A percentile compares a stretch with the other conserved stretches of the same genome.
Conservation (phyloP, 2,797 vertebrate genomes). For the Sebastes kiyomatsui region DNA sequence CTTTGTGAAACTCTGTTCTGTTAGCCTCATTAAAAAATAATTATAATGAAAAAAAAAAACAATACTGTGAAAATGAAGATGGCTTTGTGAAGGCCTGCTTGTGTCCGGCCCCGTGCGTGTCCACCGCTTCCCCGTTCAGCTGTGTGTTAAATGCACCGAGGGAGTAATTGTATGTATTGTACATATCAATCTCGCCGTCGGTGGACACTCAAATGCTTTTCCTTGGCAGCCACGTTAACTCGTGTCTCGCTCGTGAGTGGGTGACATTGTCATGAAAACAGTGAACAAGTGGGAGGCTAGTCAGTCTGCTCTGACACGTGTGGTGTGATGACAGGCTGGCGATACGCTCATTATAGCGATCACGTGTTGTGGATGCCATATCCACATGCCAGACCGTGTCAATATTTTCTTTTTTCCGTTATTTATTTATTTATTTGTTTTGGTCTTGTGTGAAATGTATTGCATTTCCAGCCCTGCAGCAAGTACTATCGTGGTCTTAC, state of each 20-base stretch:
- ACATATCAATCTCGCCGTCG: neutral
- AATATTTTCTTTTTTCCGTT: conserved; percentile 5
- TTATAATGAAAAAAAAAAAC: conserved; percentile 15
- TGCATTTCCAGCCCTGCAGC: neutral
- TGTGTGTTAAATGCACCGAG: neutral
- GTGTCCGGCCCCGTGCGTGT: neutral
- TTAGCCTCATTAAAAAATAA: conserved; percentile 50
- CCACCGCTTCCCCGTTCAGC: neutral
- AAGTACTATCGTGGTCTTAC: neutral
- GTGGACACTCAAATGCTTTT: neutral
- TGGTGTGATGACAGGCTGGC: conserved; percentile 1
- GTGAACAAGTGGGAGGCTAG: conserved; percentile 17
- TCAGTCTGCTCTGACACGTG: conserved; percentile 17
- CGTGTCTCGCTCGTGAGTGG: neutral
- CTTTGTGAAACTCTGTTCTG: conserved; percentile 16
- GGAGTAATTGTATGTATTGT: neutral
- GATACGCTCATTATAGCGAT: conserved; percentile 38
- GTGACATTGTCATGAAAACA: conserved; percentile 37
- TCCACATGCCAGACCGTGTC: conserved; percentile 20
- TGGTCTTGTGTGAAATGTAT: neutral
- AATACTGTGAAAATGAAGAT: neutral
- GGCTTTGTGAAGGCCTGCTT: neutral
- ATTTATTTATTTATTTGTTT: neutral
- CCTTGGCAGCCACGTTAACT: neutral
- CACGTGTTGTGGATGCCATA: neutral